Base-by-base conservation (phyloP, 2,113 vertebrate genomes). In the Emydocephalus ijimae region DNA sequence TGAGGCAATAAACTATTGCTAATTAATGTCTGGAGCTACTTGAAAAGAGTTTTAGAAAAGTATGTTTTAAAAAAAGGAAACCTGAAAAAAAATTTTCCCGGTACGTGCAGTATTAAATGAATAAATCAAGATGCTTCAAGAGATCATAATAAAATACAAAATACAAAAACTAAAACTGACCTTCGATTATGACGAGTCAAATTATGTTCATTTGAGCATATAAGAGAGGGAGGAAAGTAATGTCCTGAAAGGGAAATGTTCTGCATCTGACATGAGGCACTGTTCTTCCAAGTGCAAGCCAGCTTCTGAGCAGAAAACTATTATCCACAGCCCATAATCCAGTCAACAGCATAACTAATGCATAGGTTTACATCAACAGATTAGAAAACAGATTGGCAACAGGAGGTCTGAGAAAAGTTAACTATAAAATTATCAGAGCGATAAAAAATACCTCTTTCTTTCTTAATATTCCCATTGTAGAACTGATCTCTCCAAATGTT, bases 361-460 rank as follows among this genome's bases (percentile, higher is more conserved):
- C 4, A n/a, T 81, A 64, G 3, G 24, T 87, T 64, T 61, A 24
- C 24, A 24, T 87, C 18, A 87, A 50, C 23, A 43, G 88, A 88
- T 55, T 34, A 69, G 34, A 59, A 59, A 34, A 4, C 52, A 91
- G 7, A 91, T 48, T 50, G 8, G 21, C 1, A 20, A 18, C 11
- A 43, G 23, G 59, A 10, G 12, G 48, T 23, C 92, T 56, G 52
- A 52, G 45, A 69, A 92, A 50, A 39, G 87, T 91, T 52, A 96
- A 94, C 48, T 64, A 50, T 29, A 90, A 11, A 55, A 89, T 48
- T 94, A 48, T 14, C 89, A 57, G 34, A 93, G 7, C 45, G 39
- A 52, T 92, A 87, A 86, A 56, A 94, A 64, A 50, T 96, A 98
- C 98, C 98, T 98, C 97, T 97, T 96, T 98, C 98, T 85, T 97